These are phyloP conservation scores for Gari tellinella DNA, from an alignment of 2,888 invertebrate species.

Conservation along the genomic window DNA sequence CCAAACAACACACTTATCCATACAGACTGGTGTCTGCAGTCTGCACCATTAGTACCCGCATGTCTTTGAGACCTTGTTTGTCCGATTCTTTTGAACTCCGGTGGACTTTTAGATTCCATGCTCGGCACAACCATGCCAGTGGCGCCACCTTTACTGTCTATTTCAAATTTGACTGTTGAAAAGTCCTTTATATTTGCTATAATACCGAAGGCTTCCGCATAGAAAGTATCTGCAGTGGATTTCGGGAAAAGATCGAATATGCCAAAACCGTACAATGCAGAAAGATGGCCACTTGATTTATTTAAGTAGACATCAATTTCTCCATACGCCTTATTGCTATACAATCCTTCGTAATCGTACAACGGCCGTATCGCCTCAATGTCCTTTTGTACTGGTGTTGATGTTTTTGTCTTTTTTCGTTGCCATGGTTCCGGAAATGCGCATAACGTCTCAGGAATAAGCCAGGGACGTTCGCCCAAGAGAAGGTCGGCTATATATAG, in stretches of 20 bases:
- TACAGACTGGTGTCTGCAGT: no score
- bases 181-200: constrained; percentile 21
- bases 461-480: constrained; percentile 77
- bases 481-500: constrained; percentile 72
- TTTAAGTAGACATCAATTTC: constrained; percentile 23
- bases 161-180: constrained; percentile 32
- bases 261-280: constrained; percentile 37
- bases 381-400: constrained; percentile 24
- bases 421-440: constrained; percentile 76
- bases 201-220: constrained; percentile 49
- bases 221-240: constrained; percentile 44
- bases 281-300: constrained; percentile 13
- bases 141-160: constrained; percentile 7
- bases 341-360: constrained; percentile 56
- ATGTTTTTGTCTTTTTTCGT: constrained; percentile 2
- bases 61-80: no score
- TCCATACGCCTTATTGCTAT: constrained; percentile 66
- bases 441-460: constrained; percentile 75
- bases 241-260: constrained; percentile 49
- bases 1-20: no score
- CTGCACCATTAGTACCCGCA: no score
- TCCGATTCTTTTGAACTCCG: constrained; percentile 27
- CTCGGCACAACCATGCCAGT: constrained; percentile 25
- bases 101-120: constrained; percentile 41
- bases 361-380: constrained; percentile 21